Conservation (phyloP, 2,797 vertebrate genomes). For the Sebastes nivosus region DNA sequence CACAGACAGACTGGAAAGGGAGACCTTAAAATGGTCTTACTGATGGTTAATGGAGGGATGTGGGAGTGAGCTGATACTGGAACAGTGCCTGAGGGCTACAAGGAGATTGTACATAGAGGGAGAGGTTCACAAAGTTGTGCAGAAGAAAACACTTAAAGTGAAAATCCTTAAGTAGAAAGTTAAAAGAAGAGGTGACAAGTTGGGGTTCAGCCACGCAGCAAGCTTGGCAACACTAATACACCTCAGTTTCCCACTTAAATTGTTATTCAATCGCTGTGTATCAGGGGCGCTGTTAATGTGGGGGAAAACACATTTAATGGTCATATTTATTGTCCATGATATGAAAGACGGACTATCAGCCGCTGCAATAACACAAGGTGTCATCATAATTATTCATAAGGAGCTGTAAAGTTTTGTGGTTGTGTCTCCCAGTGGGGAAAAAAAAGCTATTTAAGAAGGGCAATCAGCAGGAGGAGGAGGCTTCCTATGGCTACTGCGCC, state of each 20-base stretch:
- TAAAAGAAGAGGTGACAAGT: conserved; percentile 20
- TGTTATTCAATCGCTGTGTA: conserved; percentile 32
- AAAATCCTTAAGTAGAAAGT: conserved; percentile 10
- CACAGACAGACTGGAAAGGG: neutral
- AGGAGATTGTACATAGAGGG: neutral
- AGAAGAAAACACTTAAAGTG: conserved; percentile 20
- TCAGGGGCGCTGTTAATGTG: conserved; percentile 40
- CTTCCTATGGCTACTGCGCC: conserved; percentile 17
- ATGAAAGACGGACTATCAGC: conserved; percentile 35
- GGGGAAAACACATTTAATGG: conserved; percentile 50
- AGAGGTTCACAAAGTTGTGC: conserved; percentile 15
- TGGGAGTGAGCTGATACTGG: conserved; percentile 27
- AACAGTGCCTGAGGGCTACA: conserved; percentile 40
- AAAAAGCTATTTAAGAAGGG: conserved; percentile 36
- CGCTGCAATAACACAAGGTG: conserved; percentile 45
- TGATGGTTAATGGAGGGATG: conserved; percentile 38
- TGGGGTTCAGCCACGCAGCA: neutral
- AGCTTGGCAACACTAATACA: neutral
- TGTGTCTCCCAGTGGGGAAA: conserved; percentile 19
- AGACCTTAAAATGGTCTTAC: conserved; percentile 10
- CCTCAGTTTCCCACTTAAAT: conserved; percentile 23
- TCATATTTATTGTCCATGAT: conserved; percentile 50
- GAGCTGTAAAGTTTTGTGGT: conserved; percentile 59
- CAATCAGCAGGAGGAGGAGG: conserved; percentile 23
- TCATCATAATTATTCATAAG: conserved; percentile 66